phyloP scores from a whole-genome alignment of 2,888 invertebrate genomes.

The Aphodius granarius region DNA sequence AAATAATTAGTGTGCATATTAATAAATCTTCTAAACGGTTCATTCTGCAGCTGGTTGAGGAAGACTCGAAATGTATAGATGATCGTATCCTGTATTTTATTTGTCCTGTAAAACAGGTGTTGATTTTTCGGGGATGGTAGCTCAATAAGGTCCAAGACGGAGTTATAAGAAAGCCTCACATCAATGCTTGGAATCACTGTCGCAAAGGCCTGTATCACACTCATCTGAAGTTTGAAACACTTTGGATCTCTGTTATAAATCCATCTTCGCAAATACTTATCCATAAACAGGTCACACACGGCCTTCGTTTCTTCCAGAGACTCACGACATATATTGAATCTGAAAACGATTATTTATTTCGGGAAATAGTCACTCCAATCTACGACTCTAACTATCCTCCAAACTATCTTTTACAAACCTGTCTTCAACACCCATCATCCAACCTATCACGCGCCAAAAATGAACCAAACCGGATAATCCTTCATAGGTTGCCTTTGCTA shows the following conservation, averaged over 20 bases:
- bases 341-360: no score
- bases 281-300: conserved; percentile 53
- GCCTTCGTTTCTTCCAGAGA: conserved; percentile 65
- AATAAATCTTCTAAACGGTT: background rate
- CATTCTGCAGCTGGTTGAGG: background rate
- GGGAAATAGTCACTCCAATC: background rate
- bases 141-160: background rate
- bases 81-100: background rate
- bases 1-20: background rate
- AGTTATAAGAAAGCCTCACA: background rate
- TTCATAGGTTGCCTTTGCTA: conserved; percentile 60
- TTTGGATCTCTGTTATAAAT: background rate
- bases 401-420: conserved; percentile 44
- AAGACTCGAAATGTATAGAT: background rate
- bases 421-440: conserved; percentile 81
- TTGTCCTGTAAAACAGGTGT: background rate
- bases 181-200: background rate
- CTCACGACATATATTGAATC: conserved; percentile 69
- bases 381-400: no score
- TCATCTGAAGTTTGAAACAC: background rate
- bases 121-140: background rate
- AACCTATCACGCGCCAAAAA: conserved; percentile 82
- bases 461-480: conserved; percentile 78
- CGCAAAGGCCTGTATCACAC: background rate
- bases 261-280: background rate